A percentile compares a stretch with the other conserved stretches of the same genome.
Conservation (phyloP, 2,888 invertebrate species). For the Catonia carolina region DNA sequence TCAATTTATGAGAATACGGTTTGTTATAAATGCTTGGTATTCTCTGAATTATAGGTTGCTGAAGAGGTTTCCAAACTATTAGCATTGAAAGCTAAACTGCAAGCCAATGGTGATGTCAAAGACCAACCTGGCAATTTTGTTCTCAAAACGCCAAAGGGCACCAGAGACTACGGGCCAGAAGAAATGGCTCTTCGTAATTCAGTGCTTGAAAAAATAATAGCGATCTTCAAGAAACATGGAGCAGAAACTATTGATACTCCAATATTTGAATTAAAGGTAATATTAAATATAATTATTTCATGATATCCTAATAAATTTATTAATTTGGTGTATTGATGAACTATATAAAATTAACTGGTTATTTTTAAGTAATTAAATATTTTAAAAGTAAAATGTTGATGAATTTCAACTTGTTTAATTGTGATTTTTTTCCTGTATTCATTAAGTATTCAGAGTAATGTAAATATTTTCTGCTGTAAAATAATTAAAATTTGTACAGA, state of each 20-base stretch:
- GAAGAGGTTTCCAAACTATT: constrained; percentile 77
- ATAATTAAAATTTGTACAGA: too few relatives aligned
- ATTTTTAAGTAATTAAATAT: too few relatives aligned
- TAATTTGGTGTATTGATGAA: not conserved
- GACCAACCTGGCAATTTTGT: constrained; percentile 65
- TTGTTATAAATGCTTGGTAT: too few relatives aligned
- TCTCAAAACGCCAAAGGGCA: constrained; percentile 89
- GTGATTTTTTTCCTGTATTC: too few relatives aligned
- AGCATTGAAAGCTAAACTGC: constrained; percentile 68
- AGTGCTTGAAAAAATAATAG: constrained; percentile 77
- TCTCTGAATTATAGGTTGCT: constrained; percentile 60
- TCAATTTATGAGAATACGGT: too few relatives aligned
- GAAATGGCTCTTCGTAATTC: constrained; percentile 89
- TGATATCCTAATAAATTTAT: not conserved
- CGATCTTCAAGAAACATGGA: constrained; percentile 92
- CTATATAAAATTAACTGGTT: too few relatives aligned
- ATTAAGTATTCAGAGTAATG: too few relatives aligned
- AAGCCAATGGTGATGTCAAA: constrained; percentile 49
- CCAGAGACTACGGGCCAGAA: constrained; percentile 87
- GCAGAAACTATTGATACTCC: constrained; percentile 98
- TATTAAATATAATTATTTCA: constrained; percentile 9
- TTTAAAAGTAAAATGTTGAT: too few relatives aligned
- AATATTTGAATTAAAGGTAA: constrained; percentile 91
- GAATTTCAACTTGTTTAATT: too few relatives aligned
- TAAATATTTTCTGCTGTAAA: too few relatives aligned